These are phyloP conservation scores for Echinops telfairi DNA, from an alignment of 2,113 vertebrate species.

Conservation along the genomic window DNA sequence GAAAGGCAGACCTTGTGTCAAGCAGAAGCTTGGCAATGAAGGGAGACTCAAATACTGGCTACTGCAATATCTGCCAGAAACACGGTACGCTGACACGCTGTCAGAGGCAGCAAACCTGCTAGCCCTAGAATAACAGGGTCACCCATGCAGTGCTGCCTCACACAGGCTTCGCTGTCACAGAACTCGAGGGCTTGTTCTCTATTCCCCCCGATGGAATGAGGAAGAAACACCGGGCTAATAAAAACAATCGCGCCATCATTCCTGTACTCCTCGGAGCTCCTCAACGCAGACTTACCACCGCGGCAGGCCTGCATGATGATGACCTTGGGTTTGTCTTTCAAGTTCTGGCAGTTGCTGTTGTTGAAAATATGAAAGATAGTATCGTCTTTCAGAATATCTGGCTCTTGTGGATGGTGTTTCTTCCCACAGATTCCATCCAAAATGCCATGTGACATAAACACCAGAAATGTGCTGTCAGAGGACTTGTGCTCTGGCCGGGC, in stretches of 20 bases:
- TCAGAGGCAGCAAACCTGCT: background rate
- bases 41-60: too few relatives aligned
- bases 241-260: rapidly evolving
- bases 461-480: conserved; percentile 91
- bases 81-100: background rate
- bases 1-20: background rate
- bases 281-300: conserved; percentile 83
- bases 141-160: background rate
- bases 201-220: background rate
- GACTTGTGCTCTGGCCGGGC: conserved; percentile 81
- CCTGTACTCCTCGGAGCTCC: background rate
- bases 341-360: conserved; percentile 83
- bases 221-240: background rate
- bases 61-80: background rate
- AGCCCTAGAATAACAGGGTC: background rate
- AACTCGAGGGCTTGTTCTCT: background rate
- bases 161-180: background rate
- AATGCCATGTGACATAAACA: conserved; percentile 92
- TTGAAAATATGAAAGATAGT: conserved; percentile 88
- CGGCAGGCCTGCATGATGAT: conserved; percentile 92
- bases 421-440: conserved; percentile 85
- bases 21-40: background rate
- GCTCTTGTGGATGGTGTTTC: background rate
- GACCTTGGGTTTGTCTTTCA: conserved; percentile 91
- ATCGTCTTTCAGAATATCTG: conserved; percentile 84